These are phyloP conservation scores for Hirtodrosophila confusa DNA, from an alignment of 2,888 invertebrate species.

Conservation along the genomic window DNA sequence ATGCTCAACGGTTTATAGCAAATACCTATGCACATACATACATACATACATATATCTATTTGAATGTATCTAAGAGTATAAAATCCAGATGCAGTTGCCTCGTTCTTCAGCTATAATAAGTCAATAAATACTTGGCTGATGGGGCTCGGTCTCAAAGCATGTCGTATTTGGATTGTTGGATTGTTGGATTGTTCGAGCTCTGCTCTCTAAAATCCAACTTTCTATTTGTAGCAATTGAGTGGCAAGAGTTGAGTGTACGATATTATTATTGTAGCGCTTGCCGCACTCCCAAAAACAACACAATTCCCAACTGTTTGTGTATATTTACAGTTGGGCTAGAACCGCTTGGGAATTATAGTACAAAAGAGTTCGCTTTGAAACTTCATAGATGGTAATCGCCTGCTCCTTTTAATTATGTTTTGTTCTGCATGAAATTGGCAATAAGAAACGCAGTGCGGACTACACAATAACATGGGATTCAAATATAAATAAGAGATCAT, in stretches of 20 bases:
- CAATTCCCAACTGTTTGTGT: background rate
- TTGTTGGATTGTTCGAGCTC: background rate
- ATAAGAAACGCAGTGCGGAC: too few relatives aligned
- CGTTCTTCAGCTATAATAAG: constrained; percentile 20
- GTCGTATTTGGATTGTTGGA: constrained; percentile 1
- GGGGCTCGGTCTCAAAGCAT: constrained; percentile 1
- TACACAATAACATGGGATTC: too few relatives aligned
- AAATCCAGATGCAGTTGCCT: constrained; percentile 5
- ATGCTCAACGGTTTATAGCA: too few relatives aligned
- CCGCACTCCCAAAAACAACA: constrained; percentile 13
- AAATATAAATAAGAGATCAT: too few relatives aligned
- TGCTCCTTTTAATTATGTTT: too few relatives aligned
- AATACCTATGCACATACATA: too few relatives aligned
- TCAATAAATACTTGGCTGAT: constrained; percentile 33
- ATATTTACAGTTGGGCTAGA: background rate
- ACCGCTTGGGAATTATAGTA: constrained; percentile 11
- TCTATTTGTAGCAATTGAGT: constrained; percentile 41
- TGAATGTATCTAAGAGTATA: constrained; percentile 8
- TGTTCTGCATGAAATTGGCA: too few relatives aligned
- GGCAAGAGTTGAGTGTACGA: constrained; percentile 28
- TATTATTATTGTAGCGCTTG: constrained; percentile 27
- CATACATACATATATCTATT: constrained; percentile 18
- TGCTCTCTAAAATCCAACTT: constrained; percentile 33
- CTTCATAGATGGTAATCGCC: too few relatives aligned
- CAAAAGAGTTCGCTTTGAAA: too few relatives aligned